phyloP scores from a whole-genome alignment of 2,888 invertebrate species.

The Rhagonycha lutea region DNA sequence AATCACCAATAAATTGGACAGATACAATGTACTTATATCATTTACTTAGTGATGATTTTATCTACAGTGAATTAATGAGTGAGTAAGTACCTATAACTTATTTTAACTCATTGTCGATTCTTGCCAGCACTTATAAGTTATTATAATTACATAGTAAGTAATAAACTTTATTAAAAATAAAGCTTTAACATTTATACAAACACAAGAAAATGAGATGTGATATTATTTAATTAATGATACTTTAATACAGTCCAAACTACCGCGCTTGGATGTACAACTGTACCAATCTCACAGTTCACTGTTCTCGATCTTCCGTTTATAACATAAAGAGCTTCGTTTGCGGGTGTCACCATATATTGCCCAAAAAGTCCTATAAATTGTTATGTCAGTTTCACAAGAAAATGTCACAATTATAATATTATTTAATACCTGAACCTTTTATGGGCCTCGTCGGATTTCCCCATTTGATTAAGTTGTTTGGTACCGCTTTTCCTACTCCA shows the following conservation, averaged over 20 bases:
- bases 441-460: constrained; percentile 69
- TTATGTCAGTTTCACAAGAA: background rate
- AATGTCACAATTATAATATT: background rate
- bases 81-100: background rate
- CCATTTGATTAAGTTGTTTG: constrained; percentile 63
- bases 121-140: constrained; percentile 21
- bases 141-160: constrained; percentile 14
- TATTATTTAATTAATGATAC: constrained; percentile 54
- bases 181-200: constrained; percentile 27
- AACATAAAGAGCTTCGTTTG: constrained; percentile 71
- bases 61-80: constrained; percentile 34
- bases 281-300: constrained; percentile 76
- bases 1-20: constrained; percentile 33
- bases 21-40: constrained; percentile 18
- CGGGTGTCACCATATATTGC: constrained; percentile 73
- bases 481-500: constrained; percentile 68
- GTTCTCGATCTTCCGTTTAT: constrained; percentile 72
- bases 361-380: constrained; percentile 64
- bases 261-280: constrained; percentile 66
- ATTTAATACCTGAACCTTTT: constrained; percentile 60
- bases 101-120: constrained; percentile 14
- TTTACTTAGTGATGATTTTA: constrained; percentile 25
- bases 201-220: constrained; percentile 10
- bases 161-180: constrained; percentile 21
- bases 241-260: constrained; percentile 69